phyloP scores from a whole-genome alignment of 1,140 invertebrate genomes.

The Dysdera silvatica region DNA sequence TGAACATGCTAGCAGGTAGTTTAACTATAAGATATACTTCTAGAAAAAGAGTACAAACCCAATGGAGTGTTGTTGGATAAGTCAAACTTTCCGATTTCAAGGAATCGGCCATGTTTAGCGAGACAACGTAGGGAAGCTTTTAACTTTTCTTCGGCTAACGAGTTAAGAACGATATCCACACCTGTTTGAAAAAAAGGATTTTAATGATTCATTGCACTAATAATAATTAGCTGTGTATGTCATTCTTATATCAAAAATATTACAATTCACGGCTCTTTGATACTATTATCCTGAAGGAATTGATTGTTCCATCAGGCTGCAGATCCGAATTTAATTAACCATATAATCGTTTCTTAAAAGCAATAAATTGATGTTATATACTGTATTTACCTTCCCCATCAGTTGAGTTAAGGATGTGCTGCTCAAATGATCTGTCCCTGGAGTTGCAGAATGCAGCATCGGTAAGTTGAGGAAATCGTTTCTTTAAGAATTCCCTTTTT shows the following conservation, averaged over 20 bases:
- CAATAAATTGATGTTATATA: too few relatives aligned
- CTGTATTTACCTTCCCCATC: conserved; percentile 52
- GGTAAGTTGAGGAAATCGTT: conserved; percentile 71
- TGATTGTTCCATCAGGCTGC: too few relatives aligned
- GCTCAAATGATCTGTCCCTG: conserved; percentile 82
- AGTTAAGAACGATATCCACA: conserved; percentile 61
- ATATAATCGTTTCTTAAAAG: too few relatives aligned
- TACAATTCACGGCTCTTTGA: too few relatives aligned
- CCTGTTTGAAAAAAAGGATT: conserved; percentile 40
- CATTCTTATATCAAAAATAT: too few relatives aligned
- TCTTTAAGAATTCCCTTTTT: conserved; percentile 81
- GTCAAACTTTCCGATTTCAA: conserved; percentile 96
- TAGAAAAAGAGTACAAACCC: conserved; percentile 32
- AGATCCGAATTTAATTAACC: too few relatives aligned
- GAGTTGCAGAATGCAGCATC: conserved; percentile 85
- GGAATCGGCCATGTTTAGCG: conserved; percentile 79
- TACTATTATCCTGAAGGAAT: too few relatives aligned
- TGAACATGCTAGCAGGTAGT: too few relatives aligned
- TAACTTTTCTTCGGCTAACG: conserved; percentile 61
- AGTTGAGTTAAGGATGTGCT: conserved; percentile 67
- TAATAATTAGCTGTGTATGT: too few relatives aligned
- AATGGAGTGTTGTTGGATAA: conserved; percentile 79
- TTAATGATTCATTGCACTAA: too few relatives aligned
- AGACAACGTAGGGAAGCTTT: conserved; percentile 85
- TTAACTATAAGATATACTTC: not conserved